phyloP scores from a whole-genome alignment of 2,888 invertebrate species.

The Brachynemurus nebulosus region DNA sequence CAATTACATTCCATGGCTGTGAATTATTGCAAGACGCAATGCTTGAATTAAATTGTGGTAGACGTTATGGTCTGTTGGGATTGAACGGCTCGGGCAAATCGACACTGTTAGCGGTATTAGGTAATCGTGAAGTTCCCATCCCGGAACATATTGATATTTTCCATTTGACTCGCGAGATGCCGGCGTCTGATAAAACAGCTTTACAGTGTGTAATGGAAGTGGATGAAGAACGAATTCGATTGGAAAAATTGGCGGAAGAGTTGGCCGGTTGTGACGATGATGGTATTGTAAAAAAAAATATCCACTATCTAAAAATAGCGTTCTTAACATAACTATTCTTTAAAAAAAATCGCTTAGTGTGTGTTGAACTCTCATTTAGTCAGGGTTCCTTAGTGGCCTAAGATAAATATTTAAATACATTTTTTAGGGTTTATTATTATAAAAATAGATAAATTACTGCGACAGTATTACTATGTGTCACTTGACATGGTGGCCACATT shows the following conservation, averaged over 20 bases:
- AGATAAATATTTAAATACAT: too few species aligned
- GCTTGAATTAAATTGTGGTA: slow-evolving; percentile 92
- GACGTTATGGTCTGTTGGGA: slow-evolving; percentile 92
- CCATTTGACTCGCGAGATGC: slow-evolving; percentile 92
- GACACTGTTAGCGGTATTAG: slow-evolving; percentile 79
- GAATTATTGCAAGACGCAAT: slow-evolving; percentile 92
- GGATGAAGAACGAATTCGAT: slow-evolving; percentile 78
- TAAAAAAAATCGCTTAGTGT: too few species aligned
- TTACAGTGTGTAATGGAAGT: slow-evolving; percentile 97
- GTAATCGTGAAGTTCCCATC: slow-evolving; percentile 88
- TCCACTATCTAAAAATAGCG: too few species aligned
- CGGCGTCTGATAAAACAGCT: slow-evolving; percentile 94
- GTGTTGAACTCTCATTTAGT: too few species aligned
- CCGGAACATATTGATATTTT: slow-evolving; percentile 97
- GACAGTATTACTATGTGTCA: too few species aligned
- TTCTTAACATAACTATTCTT: too few species aligned
- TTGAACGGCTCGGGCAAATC: slow-evolving; percentile 99
- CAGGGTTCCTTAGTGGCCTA: too few species aligned
- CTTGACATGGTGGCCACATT: too few species aligned
- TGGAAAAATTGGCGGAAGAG: slow-evolving; percentile 87
- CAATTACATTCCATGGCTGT: slow-evolving; percentile 95
- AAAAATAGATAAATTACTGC: too few species aligned
- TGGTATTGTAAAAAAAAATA: slow-evolving; percentile 44
- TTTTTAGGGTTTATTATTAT: too few species aligned
- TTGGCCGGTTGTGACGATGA: slow-evolving; percentile 78